Evolutionary conservation across 64 coral and sea anemone species (phyloP).

Genomic region (Anthopleura sola): DNA sequence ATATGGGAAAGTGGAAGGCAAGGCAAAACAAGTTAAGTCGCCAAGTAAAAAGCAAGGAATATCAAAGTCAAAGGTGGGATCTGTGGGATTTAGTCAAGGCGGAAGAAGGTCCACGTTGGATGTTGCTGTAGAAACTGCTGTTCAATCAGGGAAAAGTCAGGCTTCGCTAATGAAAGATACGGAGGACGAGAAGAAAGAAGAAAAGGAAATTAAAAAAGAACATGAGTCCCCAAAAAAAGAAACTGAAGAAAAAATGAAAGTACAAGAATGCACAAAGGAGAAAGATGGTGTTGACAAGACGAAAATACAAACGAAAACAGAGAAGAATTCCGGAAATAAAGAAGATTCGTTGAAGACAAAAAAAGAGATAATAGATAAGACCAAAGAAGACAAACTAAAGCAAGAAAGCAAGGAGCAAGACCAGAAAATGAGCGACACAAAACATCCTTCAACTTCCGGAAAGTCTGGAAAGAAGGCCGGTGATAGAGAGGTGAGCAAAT

Average conservation of each 20-base stretch:
- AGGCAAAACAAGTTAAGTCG: background rate
- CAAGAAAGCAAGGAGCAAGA: background rate
- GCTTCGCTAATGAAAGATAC: background rate
- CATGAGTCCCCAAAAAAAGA: background rate
- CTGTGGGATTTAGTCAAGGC: background rate
- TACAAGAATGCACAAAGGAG: background rate
- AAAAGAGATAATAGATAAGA: background rate
- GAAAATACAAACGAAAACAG: background rate
- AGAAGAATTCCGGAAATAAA: background rate
- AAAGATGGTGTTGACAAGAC: background rate
- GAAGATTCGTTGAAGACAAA: background rate
- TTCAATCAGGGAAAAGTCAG: background rate
- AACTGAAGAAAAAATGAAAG: background rate
- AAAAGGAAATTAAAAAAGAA: background rate
- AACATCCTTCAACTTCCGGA: background rate
- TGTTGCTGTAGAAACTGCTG: background rate
- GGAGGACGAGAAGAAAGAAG: background rate
- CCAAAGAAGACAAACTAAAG: background rate
- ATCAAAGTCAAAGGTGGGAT: background rate
- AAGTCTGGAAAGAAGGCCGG: background rate
- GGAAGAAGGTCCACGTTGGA: background rate
- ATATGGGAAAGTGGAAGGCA: background rate
- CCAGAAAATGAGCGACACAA: background rate
- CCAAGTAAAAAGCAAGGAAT: background rate
- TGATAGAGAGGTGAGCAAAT: no score